Evolutionary conservation across 2,113 vertebrate species (phyloP).

Genomic region (Scopus umbretta): DNA sequence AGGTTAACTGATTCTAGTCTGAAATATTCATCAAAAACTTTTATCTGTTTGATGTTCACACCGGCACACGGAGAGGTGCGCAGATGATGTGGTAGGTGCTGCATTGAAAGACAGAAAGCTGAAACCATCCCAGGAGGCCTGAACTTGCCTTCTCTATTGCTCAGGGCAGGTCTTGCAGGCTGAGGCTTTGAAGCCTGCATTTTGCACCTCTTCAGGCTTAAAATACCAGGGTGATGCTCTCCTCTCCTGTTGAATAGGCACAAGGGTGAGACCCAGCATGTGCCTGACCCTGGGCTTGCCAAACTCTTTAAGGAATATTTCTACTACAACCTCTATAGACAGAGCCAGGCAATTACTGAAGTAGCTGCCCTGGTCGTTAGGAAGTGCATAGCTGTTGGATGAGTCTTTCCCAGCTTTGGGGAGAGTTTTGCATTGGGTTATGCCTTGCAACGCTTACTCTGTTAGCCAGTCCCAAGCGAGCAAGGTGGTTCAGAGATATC

Average conservation of each 20-base stretch:
- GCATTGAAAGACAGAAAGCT: not conserved
- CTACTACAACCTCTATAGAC: not conserved
- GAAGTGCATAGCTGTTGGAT: not conserved
- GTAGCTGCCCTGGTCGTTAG: not conserved
- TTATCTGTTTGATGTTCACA: not conserved
- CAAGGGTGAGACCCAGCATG: not conserved
- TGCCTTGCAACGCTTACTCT: not conserved
- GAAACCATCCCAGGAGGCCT: not conserved
- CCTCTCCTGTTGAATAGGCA: not conserved
- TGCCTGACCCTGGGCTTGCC: not conserved
- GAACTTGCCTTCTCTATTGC: not conserved
- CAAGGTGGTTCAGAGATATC: not conserved
- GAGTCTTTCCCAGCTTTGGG: not conserved
- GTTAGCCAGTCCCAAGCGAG: accelerated
- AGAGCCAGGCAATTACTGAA: not conserved
- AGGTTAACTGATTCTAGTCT: not conserved
- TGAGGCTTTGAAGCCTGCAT: not conserved
- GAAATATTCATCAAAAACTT: not conserved
- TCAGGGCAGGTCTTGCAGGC: not conserved
- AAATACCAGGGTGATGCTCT: not conserved
- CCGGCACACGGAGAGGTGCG: not conserved
- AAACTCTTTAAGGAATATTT: not conserved
- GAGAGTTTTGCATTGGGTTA: not conserved
- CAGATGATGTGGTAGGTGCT: not conserved
- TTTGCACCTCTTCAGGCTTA: not conserved